These are phyloP conservation scores for Rhopalosiphum nymphaeae DNA, from an alignment of 2,888 invertebrate species.

Conservation along the genomic window DNA sequence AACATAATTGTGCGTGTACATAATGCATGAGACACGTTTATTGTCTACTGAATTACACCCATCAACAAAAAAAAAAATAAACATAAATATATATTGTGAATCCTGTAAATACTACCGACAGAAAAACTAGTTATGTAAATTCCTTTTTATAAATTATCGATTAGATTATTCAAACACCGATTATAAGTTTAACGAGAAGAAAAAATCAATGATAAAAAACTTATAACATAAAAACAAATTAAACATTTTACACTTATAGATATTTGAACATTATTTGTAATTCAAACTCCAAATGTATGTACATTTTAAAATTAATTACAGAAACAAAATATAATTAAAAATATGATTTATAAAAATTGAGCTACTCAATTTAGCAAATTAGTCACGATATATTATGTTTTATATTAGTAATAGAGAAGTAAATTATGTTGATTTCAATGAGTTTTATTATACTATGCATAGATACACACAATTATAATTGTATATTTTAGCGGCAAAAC, in stretches of 20 bases:
- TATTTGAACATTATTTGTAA: not conserved
- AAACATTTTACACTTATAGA: not conserved
- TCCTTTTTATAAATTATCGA: not conserved
- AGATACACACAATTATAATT: not conserved
- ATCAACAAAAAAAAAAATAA: not conserved
- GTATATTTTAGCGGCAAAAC: not conserved
- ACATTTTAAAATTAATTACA: not conserved
- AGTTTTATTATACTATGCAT: not conserved
- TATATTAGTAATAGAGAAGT: not conserved
- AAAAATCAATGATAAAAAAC: not conserved
- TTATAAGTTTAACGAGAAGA: not conserved
- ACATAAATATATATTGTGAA: not conserved
- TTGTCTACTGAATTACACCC: conserved; percentile 16
- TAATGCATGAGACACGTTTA: not conserved
- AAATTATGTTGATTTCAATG: not conserved
- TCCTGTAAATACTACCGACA: not conserved
- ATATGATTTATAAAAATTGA: not conserved
- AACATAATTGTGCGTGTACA: not conserved
- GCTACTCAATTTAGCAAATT: conserved; percentile 1
- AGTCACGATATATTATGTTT: not conserved
- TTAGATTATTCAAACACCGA: not conserved
- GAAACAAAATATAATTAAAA: not conserved
- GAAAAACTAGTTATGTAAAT: conserved; percentile 33
- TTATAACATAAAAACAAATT: not conserved
- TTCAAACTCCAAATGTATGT: not conserved